phyloP scores from a whole-genome alignment of 2,888 invertebrate species.

The Argyresthia albistria region DNA sequence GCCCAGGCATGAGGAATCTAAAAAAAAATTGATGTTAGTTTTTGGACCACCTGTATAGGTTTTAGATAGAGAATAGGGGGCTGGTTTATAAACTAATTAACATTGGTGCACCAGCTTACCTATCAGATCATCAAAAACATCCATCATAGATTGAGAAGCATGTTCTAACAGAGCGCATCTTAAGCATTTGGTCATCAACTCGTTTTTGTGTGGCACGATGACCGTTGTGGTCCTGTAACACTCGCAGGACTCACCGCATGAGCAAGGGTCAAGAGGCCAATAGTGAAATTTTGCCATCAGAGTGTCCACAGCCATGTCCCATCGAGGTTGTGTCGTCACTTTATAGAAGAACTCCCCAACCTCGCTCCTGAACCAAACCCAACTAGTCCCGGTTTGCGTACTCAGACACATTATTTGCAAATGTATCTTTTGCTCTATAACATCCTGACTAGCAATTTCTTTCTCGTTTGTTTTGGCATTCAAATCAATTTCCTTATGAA shows the following conservation, averaged over 20 bases:
- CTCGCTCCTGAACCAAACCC: constrained; percentile 56
- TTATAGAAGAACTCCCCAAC: constrained; percentile 53
- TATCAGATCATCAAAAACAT: constrained; percentile 45
- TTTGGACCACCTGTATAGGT: no score
- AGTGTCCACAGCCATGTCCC: constrained; percentile 50
- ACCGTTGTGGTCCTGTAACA: constrained; percentile 49
- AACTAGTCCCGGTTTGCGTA: constrained; percentile 41
- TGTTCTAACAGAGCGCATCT: constrained; percentile 48
- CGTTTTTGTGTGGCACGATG: constrained; percentile 52
- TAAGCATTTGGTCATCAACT: constrained; percentile 47
- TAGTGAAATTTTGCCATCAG: constrained; percentile 34
- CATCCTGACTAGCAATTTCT: neutral
- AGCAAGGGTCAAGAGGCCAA: constrained; percentile 54
- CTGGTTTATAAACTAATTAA: neutral
- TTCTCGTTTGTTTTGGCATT: constrained; percentile 30
- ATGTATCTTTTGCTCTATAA: constrained; percentile 6
- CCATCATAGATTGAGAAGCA: constrained; percentile 47
- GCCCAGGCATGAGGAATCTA: no score
- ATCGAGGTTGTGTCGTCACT: constrained; percentile 49
- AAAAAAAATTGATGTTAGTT: no score
- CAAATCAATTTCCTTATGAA: constrained; percentile 43
- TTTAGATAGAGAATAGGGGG: no score
- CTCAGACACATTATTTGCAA: constrained; percentile 50
- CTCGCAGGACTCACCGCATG: constrained; percentile 53
- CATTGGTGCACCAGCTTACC: constrained; percentile 23